phyloP scores from a whole-genome alignment of 1,140 invertebrate species.

The Periplaneta americana region DNA sequence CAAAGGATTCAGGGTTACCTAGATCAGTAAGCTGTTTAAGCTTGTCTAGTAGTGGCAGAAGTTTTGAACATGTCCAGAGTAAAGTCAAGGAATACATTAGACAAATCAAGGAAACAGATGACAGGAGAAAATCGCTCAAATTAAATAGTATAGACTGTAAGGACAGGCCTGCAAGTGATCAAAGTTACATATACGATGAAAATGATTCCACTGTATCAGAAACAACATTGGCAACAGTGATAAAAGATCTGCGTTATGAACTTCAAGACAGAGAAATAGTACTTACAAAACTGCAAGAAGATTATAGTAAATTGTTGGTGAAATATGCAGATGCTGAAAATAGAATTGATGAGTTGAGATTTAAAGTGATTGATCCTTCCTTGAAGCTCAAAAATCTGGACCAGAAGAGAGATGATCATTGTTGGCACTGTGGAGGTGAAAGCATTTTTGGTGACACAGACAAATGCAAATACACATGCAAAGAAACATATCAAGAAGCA shows the following conservation, averaged over 20 bases:
- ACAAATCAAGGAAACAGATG: neutral
- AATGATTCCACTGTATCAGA: neutral
- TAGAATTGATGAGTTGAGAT: slow-evolving; percentile 38
- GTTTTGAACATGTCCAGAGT: slow-evolving; percentile 15
- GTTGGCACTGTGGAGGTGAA: too few species aligned
- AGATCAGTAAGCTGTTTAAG: slow-evolving; percentile 6
- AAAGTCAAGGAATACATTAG: slow-evolving; percentile 21
- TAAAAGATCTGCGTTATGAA: neutral
- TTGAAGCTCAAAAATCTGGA: neutral
- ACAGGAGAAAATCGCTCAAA: neutral
- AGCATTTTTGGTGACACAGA: neutral
- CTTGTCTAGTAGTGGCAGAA: neutral
- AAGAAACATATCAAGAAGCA: neutral
- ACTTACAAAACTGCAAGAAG: slow-evolving; percentile 34
- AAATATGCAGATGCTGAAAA: slow-evolving; percentile 39
- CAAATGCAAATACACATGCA: neutral
- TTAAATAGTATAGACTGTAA: neutral
- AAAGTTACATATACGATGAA: neutral
- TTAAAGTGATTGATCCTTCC: slow-evolving; percentile 21
- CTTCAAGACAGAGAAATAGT: slow-evolving; percentile 25
- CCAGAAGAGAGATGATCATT: neutral
- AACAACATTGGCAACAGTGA: neutral
- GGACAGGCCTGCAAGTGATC: neutral
- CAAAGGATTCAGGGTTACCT: slow-evolving; percentile 10
- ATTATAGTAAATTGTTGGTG: slow-evolving; percentile 31